phyloP scores from a whole-genome alignment of 2,113 vertebrate genomes.

The cat (Felis catus) region F.catus_Fca126_mat1.0 CM031423.1:40843001-40843500 shows the following conservation, averaged over 20 bases:
- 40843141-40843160: not conserved
- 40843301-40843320: not conserved
- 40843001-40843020: not conserved
- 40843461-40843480: not conserved
- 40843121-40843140: not conserved
- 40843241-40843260: not conserved
- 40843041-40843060: not conserved
- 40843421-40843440: not conserved
- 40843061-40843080: not conserved
- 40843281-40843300: not conserved
- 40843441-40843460: not conserved
- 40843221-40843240: not conserved
- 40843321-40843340: slow-evolving; percentile 18
- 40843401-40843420: not conserved
- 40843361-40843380: not conserved
- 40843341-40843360: not conserved
- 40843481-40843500: not conserved
- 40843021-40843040: not conserved
- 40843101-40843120: not conserved
- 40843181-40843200: not conserved
- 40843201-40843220: not conserved
- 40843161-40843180: not conserved
- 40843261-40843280: not conserved
- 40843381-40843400: not conserved
- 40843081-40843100: not conserved